Conservation (phyloP, 2,113 vertebrate species). For the Macquaria ambigua region DNA sequence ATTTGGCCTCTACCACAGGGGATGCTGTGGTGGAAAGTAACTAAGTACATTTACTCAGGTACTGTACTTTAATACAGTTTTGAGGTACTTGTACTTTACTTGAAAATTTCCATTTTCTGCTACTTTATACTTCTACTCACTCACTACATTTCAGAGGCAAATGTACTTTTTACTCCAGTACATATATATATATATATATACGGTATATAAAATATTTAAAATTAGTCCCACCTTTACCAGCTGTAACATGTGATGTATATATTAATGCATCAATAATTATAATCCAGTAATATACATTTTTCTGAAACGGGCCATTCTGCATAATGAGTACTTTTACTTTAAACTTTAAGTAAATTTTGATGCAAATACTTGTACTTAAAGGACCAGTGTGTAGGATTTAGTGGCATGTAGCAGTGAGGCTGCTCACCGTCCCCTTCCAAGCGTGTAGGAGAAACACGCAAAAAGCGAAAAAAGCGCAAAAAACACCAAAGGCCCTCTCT, state of each 20-base stretch:
- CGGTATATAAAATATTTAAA: neutral
- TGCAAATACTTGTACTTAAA: neutral
- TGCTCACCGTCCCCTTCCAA: neutral
- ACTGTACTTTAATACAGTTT: neutral
- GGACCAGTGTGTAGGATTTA: neutral
- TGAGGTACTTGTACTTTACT: neutral
- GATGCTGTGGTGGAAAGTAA: slow-evolving; percentile 5
- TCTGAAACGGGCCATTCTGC: neutral
- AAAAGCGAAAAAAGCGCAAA: no score
- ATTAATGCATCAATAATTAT: neutral
- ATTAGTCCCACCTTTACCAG: neutral
- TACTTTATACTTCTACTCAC: neutral
- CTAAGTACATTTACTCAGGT: neutral
- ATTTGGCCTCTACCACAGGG: slow-evolving; percentile 44
- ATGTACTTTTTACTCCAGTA: neutral
- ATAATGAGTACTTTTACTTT: neutral
- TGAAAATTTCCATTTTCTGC: neutral
- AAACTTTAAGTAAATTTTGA: neutral
- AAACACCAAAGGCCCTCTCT: neutral
- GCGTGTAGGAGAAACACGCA: no score
- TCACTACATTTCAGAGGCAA: neutral
- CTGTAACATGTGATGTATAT: neutral
- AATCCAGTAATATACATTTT: neutral
- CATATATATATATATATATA: no score
- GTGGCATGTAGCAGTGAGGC: neutral